These are phyloP conservation scores for Lutraria lutraria DNA, from an alignment of 2,888 invertebrate genomes.

Conservation along the genomic window DNA sequence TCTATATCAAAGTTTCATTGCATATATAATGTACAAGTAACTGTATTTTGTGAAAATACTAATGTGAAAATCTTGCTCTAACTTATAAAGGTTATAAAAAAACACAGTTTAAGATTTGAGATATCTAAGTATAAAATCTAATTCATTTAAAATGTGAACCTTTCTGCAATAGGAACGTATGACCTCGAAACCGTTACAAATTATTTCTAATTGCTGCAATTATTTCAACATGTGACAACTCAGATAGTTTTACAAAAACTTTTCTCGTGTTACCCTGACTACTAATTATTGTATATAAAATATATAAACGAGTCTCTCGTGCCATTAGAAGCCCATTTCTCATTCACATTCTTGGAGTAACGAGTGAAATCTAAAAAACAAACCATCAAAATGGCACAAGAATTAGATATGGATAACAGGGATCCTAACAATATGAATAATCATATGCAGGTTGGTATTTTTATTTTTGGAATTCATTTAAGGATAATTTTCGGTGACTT, in stretches of 20 bases:
- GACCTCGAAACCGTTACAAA: conserved; percentile 14
- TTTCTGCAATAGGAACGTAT: neutral
- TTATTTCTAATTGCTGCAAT: neutral
- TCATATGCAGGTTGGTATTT: conserved; percentile 71
- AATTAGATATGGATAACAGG: conserved; percentile 68
- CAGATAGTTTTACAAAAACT: neutral
- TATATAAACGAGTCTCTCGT: neutral
- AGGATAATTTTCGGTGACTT: too few species aligned
- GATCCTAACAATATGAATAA: conserved; percentile 77
- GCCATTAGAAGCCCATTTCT: neutral
- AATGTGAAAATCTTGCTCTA: too few species aligned
- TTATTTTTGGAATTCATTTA: neutral
- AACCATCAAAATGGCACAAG: conserved; percentile 7
- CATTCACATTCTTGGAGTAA: neutral
- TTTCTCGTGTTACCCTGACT: neutral
- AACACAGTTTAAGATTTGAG: too few species aligned
- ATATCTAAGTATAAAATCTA: neutral
- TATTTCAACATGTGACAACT: neutral
- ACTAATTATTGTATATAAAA: conserved; percentile 9
- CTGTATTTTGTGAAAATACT: too few species aligned
- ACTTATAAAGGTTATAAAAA: too few species aligned
- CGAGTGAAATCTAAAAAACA: neutral
- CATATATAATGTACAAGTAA: too few species aligned
- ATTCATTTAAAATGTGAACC: neutral
- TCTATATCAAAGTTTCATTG: too few species aligned